Conservation (phyloP, 2,888 invertebrate species). For the Ornithoptera alexandrae region DNA sequence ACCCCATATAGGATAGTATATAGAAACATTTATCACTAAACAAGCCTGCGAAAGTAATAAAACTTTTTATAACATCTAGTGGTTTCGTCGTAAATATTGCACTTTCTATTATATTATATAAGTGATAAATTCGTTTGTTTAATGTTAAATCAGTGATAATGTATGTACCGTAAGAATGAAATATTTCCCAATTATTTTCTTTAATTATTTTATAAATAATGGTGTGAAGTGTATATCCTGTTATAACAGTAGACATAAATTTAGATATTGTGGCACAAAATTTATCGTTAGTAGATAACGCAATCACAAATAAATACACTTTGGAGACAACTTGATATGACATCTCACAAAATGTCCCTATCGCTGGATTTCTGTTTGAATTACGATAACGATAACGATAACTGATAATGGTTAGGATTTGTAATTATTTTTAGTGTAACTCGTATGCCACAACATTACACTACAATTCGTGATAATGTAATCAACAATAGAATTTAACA, state of each 20-base stretch:
- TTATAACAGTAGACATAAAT: constrained; percentile 35
- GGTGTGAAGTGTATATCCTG: neutral
- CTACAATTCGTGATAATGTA: constrained; percentile 21
- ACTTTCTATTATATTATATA: no score
- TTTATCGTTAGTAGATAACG: constrained; percentile 53
- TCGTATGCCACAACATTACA: constrained; percentile 33
- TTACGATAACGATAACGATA: constrained; percentile 54
- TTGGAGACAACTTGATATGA: constrained; percentile 54
- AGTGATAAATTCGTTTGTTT: no score
- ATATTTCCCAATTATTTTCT: neutral
- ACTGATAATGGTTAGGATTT: constrained; percentile 56
- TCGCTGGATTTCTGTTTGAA: constrained; percentile 60
- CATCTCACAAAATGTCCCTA: constrained; percentile 63
- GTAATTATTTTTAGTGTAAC: constrained; percentile 56
- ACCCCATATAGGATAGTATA: constrained; percentile 37
- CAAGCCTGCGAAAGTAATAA: constrained; percentile 2
- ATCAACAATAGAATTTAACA: constrained; percentile 3
- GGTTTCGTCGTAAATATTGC: no score
- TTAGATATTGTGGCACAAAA: constrained; percentile 41
- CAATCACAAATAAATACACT: constrained; percentile 66
- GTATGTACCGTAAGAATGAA: no score
- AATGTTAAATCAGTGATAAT: neutral
- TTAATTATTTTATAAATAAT: constrained; percentile 2
- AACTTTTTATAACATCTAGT: no score
- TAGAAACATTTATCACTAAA: constrained; percentile 23